Conservation (phyloP, 2,113 vertebrate species). For the Solea solea region DNA sequence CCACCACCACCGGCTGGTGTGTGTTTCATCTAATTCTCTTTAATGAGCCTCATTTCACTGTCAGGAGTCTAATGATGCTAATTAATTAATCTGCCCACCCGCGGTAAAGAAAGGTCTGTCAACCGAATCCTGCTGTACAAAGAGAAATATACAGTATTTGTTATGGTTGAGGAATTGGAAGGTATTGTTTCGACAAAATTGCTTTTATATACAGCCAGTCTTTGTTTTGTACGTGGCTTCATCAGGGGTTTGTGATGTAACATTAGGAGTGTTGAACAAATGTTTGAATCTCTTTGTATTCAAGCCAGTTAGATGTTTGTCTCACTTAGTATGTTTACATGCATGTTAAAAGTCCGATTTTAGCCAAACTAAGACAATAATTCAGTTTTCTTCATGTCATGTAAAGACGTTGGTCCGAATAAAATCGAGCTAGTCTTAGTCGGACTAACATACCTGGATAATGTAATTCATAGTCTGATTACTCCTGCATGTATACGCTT, state of each 20-base stretch:
- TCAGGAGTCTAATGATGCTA: constrained; percentile 77
- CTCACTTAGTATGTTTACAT: too few species aligned
- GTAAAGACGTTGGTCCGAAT: too few species aligned
- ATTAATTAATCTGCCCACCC: constrained; percentile 78
- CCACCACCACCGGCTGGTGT: constrained; percentile 43
- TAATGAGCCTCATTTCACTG: constrained; percentile 82
- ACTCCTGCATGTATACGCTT: too few species aligned
- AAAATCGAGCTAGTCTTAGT: too few species aligned
- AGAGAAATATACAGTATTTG: constrained; percentile 63
- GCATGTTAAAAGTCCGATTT: too few species aligned
- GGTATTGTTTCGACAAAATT: constrained; percentile 20
- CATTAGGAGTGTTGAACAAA: neutral
- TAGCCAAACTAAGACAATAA: too few species aligned
- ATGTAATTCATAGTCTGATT: too few species aligned
- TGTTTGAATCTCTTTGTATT: too few species aligned
- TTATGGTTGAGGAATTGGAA: constrained; percentile 63
- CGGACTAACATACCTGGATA: too few species aligned
- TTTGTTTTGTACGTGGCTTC: neutral
- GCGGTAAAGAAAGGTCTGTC: constrained; percentile 59
- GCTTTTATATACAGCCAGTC: constrained; percentile 2
- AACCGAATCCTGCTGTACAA: constrained; percentile 45
- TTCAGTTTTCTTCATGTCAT: too few species aligned
- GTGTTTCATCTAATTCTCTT: constrained; percentile 74
- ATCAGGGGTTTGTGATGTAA: neutral
- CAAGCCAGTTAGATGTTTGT: too few species aligned